These are phyloP conservation scores for Leuciscus idus DNA, from an alignment of 2,113 vertebrate genomes.

Conservation along the genomic window DNA sequence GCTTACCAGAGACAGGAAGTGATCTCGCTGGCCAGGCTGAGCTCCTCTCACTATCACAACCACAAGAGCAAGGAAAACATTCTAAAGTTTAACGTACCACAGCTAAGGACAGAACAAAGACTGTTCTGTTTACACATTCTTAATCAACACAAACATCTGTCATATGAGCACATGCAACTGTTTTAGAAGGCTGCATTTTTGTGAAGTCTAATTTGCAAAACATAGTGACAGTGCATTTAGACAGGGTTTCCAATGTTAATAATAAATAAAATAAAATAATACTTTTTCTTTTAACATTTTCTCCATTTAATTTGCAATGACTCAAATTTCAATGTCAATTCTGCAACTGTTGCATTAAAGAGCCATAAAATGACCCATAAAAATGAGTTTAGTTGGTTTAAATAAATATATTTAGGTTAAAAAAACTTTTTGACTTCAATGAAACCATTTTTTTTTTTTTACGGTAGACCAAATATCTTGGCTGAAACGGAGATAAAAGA, in stretches of 20 bases:
- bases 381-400: neutral
- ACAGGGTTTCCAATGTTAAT: neutral
- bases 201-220: neutral
- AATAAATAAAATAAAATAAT: no score
- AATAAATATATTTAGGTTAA: neutral
- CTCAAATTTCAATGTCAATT: neutral
- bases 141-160: neutral
- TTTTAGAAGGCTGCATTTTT: neutral
- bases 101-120: neutral
- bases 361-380: neutral
- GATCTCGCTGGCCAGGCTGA: constrained; percentile 33
- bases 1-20: constrained; percentile 54
- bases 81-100: constrained; percentile 1
- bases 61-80: constrained; percentile 6
- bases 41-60: constrained; percentile 39
- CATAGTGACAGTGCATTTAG: neutral
- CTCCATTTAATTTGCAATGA: neutral
- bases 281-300: neutral
- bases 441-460: neutral
- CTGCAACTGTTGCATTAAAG: neutral
- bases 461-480: neutral
- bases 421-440: neutral
- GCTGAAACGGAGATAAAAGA: neutral
- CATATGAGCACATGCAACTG: neutral
- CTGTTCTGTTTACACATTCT: neutral